A percentile compares a stretch with the other conserved stretches of the same genome.
These are phyloP conservation scores for Drosophila parvula DNA, from an alignment of 1,140 invertebrate genomes.

Conservation along the genomic window DNA sequence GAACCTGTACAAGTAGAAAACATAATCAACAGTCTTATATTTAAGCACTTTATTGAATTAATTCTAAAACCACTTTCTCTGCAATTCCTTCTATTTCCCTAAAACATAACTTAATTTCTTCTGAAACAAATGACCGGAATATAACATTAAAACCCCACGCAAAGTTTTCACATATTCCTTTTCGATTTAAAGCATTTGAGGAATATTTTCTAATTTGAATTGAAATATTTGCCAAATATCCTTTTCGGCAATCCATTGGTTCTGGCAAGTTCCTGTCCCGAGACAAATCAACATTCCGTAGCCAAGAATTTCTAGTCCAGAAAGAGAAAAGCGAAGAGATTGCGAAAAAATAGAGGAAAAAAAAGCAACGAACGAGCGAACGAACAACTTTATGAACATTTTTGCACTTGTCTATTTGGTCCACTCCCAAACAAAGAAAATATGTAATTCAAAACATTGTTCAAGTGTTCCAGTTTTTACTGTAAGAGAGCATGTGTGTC, in stretches of 20 bases:
- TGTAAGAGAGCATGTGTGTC: constrained; percentile 47
- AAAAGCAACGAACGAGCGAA: constrained; percentile 2
- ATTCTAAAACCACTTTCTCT: too few relatives aligned
- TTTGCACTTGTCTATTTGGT: constrained; percentile 62
- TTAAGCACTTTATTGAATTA: too few relatives aligned
- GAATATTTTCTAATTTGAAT: constrained; percentile 11
- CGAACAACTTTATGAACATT: constrained; percentile 68
- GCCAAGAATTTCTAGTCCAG: constrained; percentile 27
- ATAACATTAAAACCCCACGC: neutral
- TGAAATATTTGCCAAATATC: constrained; percentile 18
- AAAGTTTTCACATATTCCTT: neutral
- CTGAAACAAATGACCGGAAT: neutral
- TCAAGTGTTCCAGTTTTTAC: constrained; percentile 67
- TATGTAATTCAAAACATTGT: constrained; percentile 79
- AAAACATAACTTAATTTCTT: neutral
- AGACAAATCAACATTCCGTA: constrained; percentile 41
- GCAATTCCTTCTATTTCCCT: too few relatives aligned
- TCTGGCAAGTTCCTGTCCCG: constrained; percentile 13
- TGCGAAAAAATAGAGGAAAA: neutral
- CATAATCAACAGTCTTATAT: neutral
- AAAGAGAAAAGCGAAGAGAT: constrained; percentile 14
- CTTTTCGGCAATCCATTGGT: constrained; percentile 18
- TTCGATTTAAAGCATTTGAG: neutral
- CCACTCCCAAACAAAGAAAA: constrained; percentile 61
- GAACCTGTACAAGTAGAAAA: neutral